Conservation (phyloP, 1,140 invertebrate species). For the Drosophila suzukii region DNA sequence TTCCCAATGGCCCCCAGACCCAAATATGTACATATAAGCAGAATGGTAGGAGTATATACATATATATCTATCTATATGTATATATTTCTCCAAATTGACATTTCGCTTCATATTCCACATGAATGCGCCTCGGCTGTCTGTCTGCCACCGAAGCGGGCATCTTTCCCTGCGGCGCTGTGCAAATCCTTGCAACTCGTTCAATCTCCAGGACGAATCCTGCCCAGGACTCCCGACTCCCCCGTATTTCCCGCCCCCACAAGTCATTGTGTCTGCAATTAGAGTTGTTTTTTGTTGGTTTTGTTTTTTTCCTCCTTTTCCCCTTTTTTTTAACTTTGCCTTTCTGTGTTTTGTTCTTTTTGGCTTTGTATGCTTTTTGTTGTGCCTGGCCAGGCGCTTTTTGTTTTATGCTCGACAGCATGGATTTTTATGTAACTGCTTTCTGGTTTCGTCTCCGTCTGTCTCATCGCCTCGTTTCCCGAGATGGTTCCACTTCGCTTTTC, state of each 20-base stretch:
- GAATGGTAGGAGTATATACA: slow-evolving; percentile 5
- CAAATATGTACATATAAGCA: slow-evolving; percentile 8
- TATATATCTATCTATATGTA: slow-evolving; percentile 17
- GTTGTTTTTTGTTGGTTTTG: slow-evolving; percentile 77
- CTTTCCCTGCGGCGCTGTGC: slow-evolving; percentile 71
- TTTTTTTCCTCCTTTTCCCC: slow-evolving; percentile 35
- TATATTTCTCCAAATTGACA: slow-evolving; percentile 68
- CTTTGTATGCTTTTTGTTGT: slow-evolving; percentile 55
- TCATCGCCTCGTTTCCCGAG: slow-evolving; percentile 32
- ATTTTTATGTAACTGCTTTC: slow-evolving; percentile 82
- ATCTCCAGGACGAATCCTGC: slow-evolving; percentile 49
- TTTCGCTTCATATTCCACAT: slow-evolving; percentile 83
- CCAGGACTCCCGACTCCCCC: slow-evolving; percentile 10
- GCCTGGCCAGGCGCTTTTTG: slow-evolving; percentile 75
- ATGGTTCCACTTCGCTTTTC: slow-evolving; percentile 56
- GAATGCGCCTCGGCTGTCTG: slow-evolving; percentile 76
- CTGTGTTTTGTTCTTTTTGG: slow-evolving; percentile 50
- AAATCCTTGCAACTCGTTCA: slow-evolving; percentile 82
- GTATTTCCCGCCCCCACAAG: slow-evolving; percentile 47
- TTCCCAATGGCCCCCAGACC: slow-evolving; percentile 11
- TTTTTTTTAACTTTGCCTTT: slow-evolving; percentile 27
- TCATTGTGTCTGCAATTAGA: slow-evolving; percentile 81
- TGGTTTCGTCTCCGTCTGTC: slow-evolving; percentile 62
- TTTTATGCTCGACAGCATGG: slow-evolving; percentile 79
- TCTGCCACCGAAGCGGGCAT: slow-evolving; percentile 59